Evolutionary conservation across 2,113 vertebrate genomes (phyloP), one percentile per base, ranked within the genome.

Genomic region (Bambusicola thoracicus): DNA sequence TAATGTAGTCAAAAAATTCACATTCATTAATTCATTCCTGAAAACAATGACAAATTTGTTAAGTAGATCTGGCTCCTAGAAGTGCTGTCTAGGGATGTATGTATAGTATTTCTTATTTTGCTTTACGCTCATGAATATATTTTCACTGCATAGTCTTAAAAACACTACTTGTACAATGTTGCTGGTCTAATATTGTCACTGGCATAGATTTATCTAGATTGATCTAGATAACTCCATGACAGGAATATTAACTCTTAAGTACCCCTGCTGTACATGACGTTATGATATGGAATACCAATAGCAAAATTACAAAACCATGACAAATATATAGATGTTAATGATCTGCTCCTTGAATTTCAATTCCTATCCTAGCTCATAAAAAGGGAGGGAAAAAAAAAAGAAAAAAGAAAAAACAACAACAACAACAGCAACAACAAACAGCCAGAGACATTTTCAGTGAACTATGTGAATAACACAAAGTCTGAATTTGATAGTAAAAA

Each of bases 121-220:
- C 61, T 19, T 19, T 84, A 32, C 13, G 27, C 1, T 61, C 17
- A 49, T 65, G 21, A 9, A 3, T 1, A 0, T 68, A 34, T 34
- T 53, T 63, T 11, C 4, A 29, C 5, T 61, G 11, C 41, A 8
- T 55, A 19, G 18, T 69, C 18, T 51, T 41, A 49, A 74, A 81
- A 55, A 0, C 3, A 27, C 15, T 70, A 8, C 17, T 63, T 69
- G 18, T 9, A 44, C 8, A 41, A 5, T 16, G 34, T 13, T 56
- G 4, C 0, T 48, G 1, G 65, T 85, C 10, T 41, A 22, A 44
- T n/a, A n/a, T n/a, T n/a, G n/a, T n/a, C n/a, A n/a, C n/a, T n/a
- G n/a, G n/a, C n/a, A n/a, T n/a, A n/a, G n/a, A n/a, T n/a, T n/a
- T n/a, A n/a, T n/a, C n/a, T n/a, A n/a, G n/a, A n/a, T n/a, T n/a